Evolutionary conservation across 2,888 invertebrate genomes (phyloP), one percentile per base, ranked within the genome.

Genomic region (Aelia acuminata): DNA sequence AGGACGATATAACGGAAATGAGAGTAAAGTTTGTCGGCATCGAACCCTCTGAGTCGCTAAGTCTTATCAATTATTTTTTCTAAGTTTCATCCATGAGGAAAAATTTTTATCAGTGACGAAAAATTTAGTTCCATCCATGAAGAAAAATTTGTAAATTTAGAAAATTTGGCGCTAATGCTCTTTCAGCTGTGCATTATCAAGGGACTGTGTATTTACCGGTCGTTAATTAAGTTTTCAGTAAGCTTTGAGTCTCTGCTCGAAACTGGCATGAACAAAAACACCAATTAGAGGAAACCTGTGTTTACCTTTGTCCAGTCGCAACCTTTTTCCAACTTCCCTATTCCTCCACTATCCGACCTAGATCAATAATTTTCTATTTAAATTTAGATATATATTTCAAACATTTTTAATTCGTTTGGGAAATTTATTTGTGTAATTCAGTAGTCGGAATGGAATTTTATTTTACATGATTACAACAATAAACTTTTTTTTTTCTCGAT

Each of bases 221-320:
- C 15, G 80, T 80, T 80, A 80, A 80, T 80, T 80, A 80, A 80
- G 39, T 39, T 80, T 80, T 47, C 43, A 80, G 43, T 80, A 39
- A 80, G 80, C 43, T 47, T 80, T 80, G 80, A 47, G 39, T 47
- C 80, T 47, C 11, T 43, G 43, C 80, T 47, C 43, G 43, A 80
- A 80, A 43, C 80, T 20, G 80, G 43, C 22, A 39, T 43, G n/a
- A 80, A 80, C 43, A 80, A 39, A 80, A 43, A 80, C 80, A 80
- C 43, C 80, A 80, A 80, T 80, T 80, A 80, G 80, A 80, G 43
- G 43, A 80, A 80, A 43, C 80, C 80, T 43, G n/a, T 80, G n/a
- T 80, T 80, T 80, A 80, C 80, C n/a, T 80, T 47, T 43, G 80
- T 47, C 80, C 80, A 80, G 80, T 80, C 43, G 11, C 80, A 43